Percentiles rank a stretch among this genome's conserved stretches.
Evolutionary conservation across 1,140 invertebrate genomes (phyloP).

Genomic region (Lasaia peninsularis): DNA sequence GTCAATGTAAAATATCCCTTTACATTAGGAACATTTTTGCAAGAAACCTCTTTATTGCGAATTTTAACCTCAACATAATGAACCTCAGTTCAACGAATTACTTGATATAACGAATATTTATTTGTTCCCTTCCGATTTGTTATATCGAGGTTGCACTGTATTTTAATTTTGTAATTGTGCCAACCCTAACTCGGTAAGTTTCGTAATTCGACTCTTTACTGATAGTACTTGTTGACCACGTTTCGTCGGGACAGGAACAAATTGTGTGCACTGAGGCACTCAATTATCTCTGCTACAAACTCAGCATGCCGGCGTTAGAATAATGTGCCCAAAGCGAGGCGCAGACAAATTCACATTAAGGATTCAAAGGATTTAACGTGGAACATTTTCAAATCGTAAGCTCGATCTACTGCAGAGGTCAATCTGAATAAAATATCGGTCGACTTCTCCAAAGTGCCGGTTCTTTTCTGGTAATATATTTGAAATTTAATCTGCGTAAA

Average conservation of each 20-base stretch:
- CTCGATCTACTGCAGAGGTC: constrained; percentile 22
- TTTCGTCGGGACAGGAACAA: constrained; percentile 16
- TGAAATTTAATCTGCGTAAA: no score
- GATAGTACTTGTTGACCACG: constrained; percentile 3
- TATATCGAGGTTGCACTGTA: no score
- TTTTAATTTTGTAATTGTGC: constrained; percentile 1
- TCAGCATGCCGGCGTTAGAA: constrained; percentile 16
- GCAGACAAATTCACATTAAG: constrained; percentile 24
- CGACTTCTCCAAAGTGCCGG: constrained; percentile 17
- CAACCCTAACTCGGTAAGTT: background rate
- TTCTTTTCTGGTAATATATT: constrained; percentile 8
- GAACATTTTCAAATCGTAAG: constrained; percentile 24
- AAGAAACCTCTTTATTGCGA: no score
- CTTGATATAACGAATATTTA: no score
- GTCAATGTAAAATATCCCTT: no score
- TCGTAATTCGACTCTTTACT: background rate
- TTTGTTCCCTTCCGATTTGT: no score
- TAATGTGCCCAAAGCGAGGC: constrained; percentile 22
- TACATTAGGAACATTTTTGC: no score
- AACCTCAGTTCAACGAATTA: no score
- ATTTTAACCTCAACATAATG: no score
- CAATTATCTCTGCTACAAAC: constrained; percentile 23
- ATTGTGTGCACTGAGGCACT: constrained; percentile 23
- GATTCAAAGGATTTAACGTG: constrained; percentile 19
- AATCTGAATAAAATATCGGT: constrained; percentile 27